Evolutionary conservation across 2,888 invertebrate species (phyloP).

Genomic region (Pollenia angustigena): DNA sequence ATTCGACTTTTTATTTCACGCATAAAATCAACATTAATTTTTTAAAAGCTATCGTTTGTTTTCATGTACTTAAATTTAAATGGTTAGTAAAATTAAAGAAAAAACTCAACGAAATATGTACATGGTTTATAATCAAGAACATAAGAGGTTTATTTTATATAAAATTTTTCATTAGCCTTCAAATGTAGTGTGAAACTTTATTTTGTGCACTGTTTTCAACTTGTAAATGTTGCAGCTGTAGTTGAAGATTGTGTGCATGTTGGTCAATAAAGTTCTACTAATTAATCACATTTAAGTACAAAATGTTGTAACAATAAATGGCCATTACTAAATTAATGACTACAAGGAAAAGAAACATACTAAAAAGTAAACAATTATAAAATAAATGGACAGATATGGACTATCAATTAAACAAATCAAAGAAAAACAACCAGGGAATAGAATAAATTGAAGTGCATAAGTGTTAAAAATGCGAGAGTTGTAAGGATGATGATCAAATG

Average conservation of each 20-base stretch:
- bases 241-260: background rate
- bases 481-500: too few relatives aligned
- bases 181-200: conserved; percentile 48
- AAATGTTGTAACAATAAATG: conserved; percentile 60
- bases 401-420: conserved; percentile 61
- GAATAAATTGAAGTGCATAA: background rate
- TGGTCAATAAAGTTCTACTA: conserved; percentile 52
- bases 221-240: background rate
- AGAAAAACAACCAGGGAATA: conserved; percentile 45
- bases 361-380: conserved; percentile 48
- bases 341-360: conserved; percentile 26
- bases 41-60: background rate
- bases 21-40: background rate
- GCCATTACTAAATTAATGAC: conserved; percentile 61
- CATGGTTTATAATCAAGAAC: background rate
- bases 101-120: background rate
- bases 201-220: conserved; percentile 28
- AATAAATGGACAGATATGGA: conserved; percentile 54
- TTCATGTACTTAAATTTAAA: background rate
- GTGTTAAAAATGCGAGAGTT: background rate
- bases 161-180: conserved; percentile 32
- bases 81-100: background rate
- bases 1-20: background rate
- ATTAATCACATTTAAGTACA: conserved; percentile 65
- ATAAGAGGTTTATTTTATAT: background rate